Base-by-base conservation (phyloP, 2,888 invertebrate species). In the Drosophila paracracens region DNA sequence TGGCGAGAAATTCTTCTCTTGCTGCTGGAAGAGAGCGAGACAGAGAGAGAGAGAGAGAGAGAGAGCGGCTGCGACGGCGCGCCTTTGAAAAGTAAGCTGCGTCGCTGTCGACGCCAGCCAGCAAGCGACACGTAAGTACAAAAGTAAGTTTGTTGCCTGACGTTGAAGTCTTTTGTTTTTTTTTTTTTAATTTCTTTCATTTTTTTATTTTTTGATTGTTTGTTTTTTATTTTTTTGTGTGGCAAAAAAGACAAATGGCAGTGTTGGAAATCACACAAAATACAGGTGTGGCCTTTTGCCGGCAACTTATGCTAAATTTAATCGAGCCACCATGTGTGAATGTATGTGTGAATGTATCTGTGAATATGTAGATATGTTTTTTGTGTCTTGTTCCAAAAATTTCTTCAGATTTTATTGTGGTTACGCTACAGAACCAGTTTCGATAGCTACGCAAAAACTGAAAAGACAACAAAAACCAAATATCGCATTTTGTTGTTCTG, bases 131-230 rank as follows among this genome's bases (percentile, higher is more conserved):
- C 76, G 65, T 75, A 64, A 70, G 71, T 70, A 57, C 50, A 38
- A 58, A 57, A 70, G 58, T 59, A 67, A 70, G 75, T 79, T 75
- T 70, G 74, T 68, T 70, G 73, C 61, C 73, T 76, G 76, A 50
- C 59, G 70, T 79, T 81, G 70, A 79, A 79, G 79, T 79, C 79
- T 79, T 81, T 81, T 77, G 76, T 76, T 80, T 76, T 65, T 58
- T 31, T 25, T 52, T 27, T 38, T 43, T 13, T 29, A 16, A 33
- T 62, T 59, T 50, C 18, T 40, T 31, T 64, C 46, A 27, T 36
- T 54, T n/a, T 51, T 31, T 33, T 76, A 25, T 16, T 38, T 53
- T 46, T 7, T 8, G 13, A 21, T 10, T 21, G 21, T 35, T 40
- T 21, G 25, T 66, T 27, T 46, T 25, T 33, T 4, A 21, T 33